Evolutionary conservation across 2,888 invertebrate species (phyloP).

Genomic region (Drosophila algonquin): DNA sequence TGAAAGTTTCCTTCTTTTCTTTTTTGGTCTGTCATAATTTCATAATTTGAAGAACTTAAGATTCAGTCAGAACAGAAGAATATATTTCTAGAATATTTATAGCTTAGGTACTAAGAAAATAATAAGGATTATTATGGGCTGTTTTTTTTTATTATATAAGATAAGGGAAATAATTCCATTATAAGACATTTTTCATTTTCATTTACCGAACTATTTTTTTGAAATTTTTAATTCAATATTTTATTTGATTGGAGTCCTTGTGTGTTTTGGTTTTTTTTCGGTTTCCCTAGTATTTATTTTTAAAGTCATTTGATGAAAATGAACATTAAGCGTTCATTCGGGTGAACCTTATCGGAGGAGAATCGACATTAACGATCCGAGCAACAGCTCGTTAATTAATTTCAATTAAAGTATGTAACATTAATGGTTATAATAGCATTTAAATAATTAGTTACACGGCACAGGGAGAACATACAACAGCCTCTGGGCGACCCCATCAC

Average conservation of each 20-base stretch:
- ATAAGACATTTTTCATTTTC: background rate
- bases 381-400: conserved; percentile 62
- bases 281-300: background rate
- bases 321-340: conserved; percentile 6
- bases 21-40: background rate
- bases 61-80: background rate
- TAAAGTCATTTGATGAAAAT: conserved; percentile 4
- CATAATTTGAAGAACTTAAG: background rate
- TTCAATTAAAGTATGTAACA: conserved; percentile 62
- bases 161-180: background rate
- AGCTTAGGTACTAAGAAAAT: background rate
- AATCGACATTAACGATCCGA: conserved; percentile 42
- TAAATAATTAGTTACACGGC: conserved; percentile 70
- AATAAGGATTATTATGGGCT: too few relatives aligned
- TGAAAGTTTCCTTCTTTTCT: conserved; percentile 17
- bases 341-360: conserved; percentile 23
- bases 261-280: background rate
- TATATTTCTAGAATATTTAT: background rate
- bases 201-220: too few relatives aligned
- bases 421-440: conserved; percentile 65
- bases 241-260: background rate
- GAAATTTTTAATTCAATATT: background rate
- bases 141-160: conserved; percentile 5
- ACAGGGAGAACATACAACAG: conserved; percentile 2
- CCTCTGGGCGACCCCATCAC: background rate